These are phyloP conservation scores for Blastobasis adustella DNA, from an alignment of 2,888 invertebrate genomes.

Conservation along the genomic window DNA sequence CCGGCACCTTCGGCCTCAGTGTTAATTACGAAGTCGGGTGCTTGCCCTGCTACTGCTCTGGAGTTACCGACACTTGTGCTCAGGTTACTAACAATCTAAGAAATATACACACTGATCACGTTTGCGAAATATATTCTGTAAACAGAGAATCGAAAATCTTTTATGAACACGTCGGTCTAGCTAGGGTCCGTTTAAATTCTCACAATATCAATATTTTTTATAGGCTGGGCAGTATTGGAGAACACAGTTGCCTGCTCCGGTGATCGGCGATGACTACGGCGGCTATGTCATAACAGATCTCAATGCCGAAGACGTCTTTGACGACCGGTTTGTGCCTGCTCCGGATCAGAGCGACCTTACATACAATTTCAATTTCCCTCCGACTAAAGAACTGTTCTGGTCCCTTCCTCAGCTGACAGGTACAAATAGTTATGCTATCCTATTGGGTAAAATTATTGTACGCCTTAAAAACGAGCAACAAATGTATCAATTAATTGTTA, in stretches of 20 bases:
- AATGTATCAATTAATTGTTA: background rate
- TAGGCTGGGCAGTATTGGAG: slow-evolving; percentile 50
- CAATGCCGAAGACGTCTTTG: slow-evolving; percentile 41
- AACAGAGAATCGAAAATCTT: background rate
- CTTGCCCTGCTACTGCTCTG: slow-evolving; percentile 91
- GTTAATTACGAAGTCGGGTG: slow-evolving; percentile 84
- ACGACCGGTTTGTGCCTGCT: slow-evolving; percentile 48
- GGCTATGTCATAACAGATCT: slow-evolving; percentile 55
- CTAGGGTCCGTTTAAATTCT: background rate
- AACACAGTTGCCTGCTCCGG: slow-evolving; percentile 48
- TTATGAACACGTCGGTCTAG: background rate
- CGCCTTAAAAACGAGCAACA: too few relatives aligned
- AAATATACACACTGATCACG: too few relatives aligned
- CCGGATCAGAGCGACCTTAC: slow-evolving; percentile 53
- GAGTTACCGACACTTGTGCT: slow-evolving; percentile 83
- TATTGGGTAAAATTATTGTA: too few relatives aligned
- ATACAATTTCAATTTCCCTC: slow-evolving; percentile 46
- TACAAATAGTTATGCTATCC: slow-evolving; percentile 16
- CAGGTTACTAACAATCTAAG: slow-evolving; percentile 51
- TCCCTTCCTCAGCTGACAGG: slow-evolving; percentile 60
- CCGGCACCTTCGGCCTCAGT: slow-evolving; percentile 86
- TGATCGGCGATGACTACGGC: slow-evolving; percentile 53
- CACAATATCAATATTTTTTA: background rate
- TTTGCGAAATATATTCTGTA: background rate
- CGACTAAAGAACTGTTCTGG: slow-evolving; percentile 51